These are phyloP conservation scores for Megalopta genalis DNA, from an alignment of 1,140 invertebrate species.

Conservation along the genomic window DNA sequence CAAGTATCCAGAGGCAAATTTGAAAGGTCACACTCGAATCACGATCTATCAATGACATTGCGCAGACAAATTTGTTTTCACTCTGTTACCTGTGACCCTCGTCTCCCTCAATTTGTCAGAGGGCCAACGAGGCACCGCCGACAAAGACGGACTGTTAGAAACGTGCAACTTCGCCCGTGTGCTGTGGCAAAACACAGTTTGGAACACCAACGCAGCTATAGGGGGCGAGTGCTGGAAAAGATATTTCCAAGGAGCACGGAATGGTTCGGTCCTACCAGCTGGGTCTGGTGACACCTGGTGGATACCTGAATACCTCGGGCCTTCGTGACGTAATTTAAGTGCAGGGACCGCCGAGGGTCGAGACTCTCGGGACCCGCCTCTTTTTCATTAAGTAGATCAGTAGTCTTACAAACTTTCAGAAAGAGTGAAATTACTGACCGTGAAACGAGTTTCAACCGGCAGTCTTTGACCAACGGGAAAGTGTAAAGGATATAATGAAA, in stretches of 20 bases:
- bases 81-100: constrained; percentile 19
- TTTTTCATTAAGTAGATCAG: constrained; percentile 35
- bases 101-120: constrained; percentile 65
- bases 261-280: constrained; percentile 44
- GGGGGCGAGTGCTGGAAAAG: not conserved
- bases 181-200: constrained; percentile 47
- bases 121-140: constrained; percentile 52
- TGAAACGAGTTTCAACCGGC: too few relatives aligned
- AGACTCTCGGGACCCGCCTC: constrained; percentile 27
- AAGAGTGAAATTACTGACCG: too few relatives aligned
- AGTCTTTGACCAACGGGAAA: too few relatives aligned
- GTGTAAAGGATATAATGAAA: too few relatives aligned
- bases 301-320: constrained; percentile 60
- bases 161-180: constrained; percentile 31
- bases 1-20: not conserved
- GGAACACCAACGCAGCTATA: constrained; percentile 22
- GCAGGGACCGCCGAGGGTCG: not conserved
- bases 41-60: constrained; percentile 31
- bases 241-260: constrained; percentile 43
- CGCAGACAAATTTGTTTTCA: constrained; percentile 59
- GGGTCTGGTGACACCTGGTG: constrained; percentile 62
- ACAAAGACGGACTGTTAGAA: constrained; percentile 58
- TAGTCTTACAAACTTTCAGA: not conserved
- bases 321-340: constrained; percentile 64
- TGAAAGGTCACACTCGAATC: not conserved